A percentile compares a stretch with the other conserved stretches of the same genome.
Conservation (phyloP, 2,888 invertebrate species). For the Chelonus formosanus region DNA sequence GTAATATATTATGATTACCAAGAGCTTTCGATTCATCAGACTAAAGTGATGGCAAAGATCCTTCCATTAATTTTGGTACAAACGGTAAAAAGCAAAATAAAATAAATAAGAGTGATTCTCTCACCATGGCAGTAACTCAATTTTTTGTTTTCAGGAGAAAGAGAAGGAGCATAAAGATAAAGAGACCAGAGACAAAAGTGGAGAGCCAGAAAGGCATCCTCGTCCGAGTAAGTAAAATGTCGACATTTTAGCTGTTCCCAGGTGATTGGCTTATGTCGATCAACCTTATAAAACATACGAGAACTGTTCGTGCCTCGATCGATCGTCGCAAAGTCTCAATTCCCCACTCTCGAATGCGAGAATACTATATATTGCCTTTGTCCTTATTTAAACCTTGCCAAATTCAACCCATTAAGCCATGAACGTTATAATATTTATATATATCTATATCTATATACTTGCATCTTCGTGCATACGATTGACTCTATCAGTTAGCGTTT, state of each 20-base stretch:
- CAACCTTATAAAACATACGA: slow-evolving; percentile 13
- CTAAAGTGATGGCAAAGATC: no score
- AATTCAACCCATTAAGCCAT: slow-evolving; percentile 25
- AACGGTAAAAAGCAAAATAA: no score
- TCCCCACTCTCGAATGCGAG: slow-evolving; percentile 23
- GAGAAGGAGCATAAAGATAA: slow-evolving; percentile 59
- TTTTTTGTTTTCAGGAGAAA: slow-evolving; percentile 51
- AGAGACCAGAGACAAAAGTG: slow-evolving; percentile 56
- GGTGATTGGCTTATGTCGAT: slow-evolving; percentile 9
- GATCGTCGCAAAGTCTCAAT: slow-evolving; percentile 32
- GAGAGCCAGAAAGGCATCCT: slow-evolving; percentile 61
- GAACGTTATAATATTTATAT: slow-evolving; percentile 32
- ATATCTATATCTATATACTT: slow-evolving; percentile 18
- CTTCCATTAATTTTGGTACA: no score
- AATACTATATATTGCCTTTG: slow-evolving; percentile 22
- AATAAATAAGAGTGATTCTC: no score
- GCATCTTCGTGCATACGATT: slow-evolving; percentile 54
- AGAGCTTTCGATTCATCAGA: no score
- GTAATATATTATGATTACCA: no score
- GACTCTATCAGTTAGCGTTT: slow-evolving; percentile 2
- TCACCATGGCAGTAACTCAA: no score
- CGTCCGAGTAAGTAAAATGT: slow-evolving; percentile 62
- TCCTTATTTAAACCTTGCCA: slow-evolving; percentile 8
- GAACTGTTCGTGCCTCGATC: slow-evolving; percentile 35
- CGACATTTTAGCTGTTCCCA: slow-evolving; percentile 8